Evolutionary conservation across 2,888 invertebrate species (phyloP).

Genomic region (Morpho achilles): DNA sequence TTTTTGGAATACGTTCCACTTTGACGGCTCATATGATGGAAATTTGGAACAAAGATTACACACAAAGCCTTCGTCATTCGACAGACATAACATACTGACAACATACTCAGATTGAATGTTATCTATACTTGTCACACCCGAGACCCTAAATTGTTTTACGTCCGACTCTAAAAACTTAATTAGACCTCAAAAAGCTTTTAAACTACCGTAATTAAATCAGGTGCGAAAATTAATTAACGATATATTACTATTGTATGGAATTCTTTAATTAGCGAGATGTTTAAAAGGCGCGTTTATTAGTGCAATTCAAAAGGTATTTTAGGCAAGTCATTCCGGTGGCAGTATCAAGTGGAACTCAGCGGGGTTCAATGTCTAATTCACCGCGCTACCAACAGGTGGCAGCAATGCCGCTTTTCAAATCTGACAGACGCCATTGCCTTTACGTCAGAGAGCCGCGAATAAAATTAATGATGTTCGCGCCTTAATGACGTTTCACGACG

Average conservation of each 20-base stretch:
- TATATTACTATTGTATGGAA: slow-evolving; percentile 20
- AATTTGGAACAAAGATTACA: slow-evolving; percentile 34
- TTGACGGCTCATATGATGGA: slow-evolving; percentile 46
- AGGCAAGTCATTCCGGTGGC: slow-evolving; percentile 71
- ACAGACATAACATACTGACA: slow-evolving; percentile 14
- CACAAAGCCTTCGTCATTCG: slow-evolving; percentile 24
- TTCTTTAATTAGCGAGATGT: slow-evolving; percentile 28
- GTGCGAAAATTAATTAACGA: slow-evolving; percentile 15
- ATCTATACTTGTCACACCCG: slow-evolving; percentile 15
- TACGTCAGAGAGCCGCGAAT: slow-evolving; percentile 77
- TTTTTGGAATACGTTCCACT: slow-evolving; percentile 54
- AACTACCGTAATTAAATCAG: slow-evolving; percentile 6
- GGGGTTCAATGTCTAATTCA: slow-evolving; percentile 72
- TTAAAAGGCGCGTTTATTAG: slow-evolving; percentile 26
- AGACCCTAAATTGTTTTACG: slow-evolving; percentile 12
- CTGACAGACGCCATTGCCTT: slow-evolving; percentile 78
- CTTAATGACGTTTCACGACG: slow-evolving; percentile 78
- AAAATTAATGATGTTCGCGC: slow-evolving; percentile 79
- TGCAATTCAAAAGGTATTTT: slow-evolving; percentile 30
- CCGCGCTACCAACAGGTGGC: slow-evolving; percentile 79
- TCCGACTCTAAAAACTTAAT: slow-evolving; percentile 14
- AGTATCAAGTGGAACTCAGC: slow-evolving; percentile 71
- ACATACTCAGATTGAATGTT: slow-evolving; percentile 5
- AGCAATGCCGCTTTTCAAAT: slow-evolving; percentile 72
- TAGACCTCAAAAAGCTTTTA: slow-evolving; percentile 15